Evolutionary conservation across 2,797 vertebrate species (phyloP).

Genomic region (Staurois parvus): DNA sequence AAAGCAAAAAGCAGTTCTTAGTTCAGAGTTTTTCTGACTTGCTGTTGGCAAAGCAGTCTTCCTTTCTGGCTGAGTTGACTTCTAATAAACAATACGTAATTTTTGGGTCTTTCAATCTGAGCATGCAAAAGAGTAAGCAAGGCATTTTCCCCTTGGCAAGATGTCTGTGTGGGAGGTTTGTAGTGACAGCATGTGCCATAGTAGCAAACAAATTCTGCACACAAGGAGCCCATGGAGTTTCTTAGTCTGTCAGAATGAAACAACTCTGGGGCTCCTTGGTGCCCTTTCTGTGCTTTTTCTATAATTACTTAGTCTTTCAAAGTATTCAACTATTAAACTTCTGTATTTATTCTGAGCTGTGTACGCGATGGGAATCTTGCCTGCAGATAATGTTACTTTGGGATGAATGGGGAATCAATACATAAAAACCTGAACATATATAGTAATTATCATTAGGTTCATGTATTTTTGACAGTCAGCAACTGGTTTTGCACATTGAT

Average conservation of each 20-base stretch:
- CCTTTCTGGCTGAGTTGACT: conserved; percentile 3
- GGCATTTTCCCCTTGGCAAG: conserved; percentile 48
- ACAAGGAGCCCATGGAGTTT: conserved; percentile 27
- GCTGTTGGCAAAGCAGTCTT: background rate
- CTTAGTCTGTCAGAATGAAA: conserved; percentile 30
- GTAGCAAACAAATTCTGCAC: conserved; percentile 31
- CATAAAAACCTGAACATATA: too few relatives aligned
- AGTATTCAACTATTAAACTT: conserved; percentile 8
- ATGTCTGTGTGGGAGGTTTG: conserved; percentile 45
- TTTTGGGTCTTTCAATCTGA: conserved; percentile 39
- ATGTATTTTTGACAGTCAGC: too few relatives aligned
- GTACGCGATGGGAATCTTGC: background rate
- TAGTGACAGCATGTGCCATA: conserved; percentile 41
- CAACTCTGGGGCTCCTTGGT: conserved; percentile 1
- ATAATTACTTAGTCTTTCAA: conserved; percentile 25
- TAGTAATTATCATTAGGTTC: too few relatives aligned
- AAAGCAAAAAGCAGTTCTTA: background rate
- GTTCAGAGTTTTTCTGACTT: background rate
- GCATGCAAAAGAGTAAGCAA: background rate
- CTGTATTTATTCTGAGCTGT: conserved; percentile 1
- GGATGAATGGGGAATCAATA: too few relatives aligned
- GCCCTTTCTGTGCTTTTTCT: conserved; percentile 12
- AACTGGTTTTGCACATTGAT: too few relatives aligned
- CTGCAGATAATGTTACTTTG: background rate
- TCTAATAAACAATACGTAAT: conserved; percentile 28